Conservation (phyloP, 2,888 invertebrate genomes). For the Archips crataeganus region DNA sequence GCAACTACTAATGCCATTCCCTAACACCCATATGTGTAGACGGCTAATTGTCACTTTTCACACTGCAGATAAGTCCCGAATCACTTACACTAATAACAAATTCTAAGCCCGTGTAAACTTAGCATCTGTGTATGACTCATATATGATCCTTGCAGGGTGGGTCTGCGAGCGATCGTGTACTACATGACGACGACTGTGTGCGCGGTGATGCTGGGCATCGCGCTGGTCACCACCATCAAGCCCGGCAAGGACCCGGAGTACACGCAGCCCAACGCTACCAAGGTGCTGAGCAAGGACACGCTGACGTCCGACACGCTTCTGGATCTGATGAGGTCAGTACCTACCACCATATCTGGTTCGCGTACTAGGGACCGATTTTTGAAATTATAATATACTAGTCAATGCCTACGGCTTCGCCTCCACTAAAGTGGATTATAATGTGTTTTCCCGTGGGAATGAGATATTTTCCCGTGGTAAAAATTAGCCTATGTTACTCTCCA, state of each 20-base stretch:
- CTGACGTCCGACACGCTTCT: constrained; percentile 96
- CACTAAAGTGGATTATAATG: no score
- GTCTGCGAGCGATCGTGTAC: constrained; percentile 94
- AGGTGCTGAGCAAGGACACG: constrained; percentile 83
- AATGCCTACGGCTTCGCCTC: no score
- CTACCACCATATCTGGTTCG: not conserved
- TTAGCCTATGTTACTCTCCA: no score
- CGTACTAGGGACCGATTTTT: no score
- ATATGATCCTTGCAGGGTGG: constrained; percentile 70
- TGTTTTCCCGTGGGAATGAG: no score
- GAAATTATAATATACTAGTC: no score
- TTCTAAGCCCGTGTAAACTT: not conserved
- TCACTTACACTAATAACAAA: no score
- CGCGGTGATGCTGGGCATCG: constrained; percentile 96
- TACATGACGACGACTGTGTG: constrained; percentile 96
- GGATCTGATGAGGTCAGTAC: constrained; percentile 93
- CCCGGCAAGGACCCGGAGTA: constrained; percentile 88
- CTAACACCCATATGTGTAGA: no score
- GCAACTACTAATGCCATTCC: no score
- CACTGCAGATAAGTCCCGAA: not conserved
- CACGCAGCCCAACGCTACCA: constrained; percentile 75
- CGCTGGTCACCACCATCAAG: constrained; percentile 94
- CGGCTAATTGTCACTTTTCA: no score
- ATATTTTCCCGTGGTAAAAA: no score
- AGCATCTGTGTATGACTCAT: not conserved